Evolutionary conservation across 1,140 invertebrate genomes (phyloP), one percentile per base, ranked within the genome.

Genomic region (Drosophila pachea): DNA sequence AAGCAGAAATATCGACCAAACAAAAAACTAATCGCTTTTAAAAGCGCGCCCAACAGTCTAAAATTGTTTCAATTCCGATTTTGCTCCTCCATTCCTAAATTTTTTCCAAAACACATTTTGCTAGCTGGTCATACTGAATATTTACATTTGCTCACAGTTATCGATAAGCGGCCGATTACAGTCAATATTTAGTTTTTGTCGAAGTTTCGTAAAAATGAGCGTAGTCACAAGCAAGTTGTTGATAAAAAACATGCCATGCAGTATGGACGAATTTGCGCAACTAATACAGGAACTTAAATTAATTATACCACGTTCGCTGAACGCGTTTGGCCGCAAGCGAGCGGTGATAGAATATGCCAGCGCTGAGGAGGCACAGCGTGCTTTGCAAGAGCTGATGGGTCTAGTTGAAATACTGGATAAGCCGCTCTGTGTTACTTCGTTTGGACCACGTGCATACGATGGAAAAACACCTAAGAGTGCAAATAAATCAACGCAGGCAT

Each of bases 241-340:
- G 45, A 42, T 89, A 0, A 87, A 89, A 50, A 77, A 68, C 59
- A 78, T 89, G 74, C 87, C 87, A 29, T 87, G 76, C 58, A 54
- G 68, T 52, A 74, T 87, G 40, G 56, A 71, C n/a, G 77, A 87
- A 32, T 45, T 89, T 33, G 65, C 60, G 11, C 59, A 76, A 40
- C 33, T 89, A 7, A 66, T 86, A n/a, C 62, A 65, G n/a, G 68
- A 73, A 16, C 65, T 76, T 7, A 72, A 67, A 9, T 47, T 84
- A 7, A 75, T 73, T 4, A 31, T 64, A 6, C 86, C 78, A 14
- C 67, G 60, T 14, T 77, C 59, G 7, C 58, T 73, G 22, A 77
- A 73, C 14, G 38, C 69, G 0, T 86, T 78, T 49, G 83, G 83
- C 2, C 59, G 83, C 2, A 67, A 71, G 14, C 79, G 83, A 7